These are phyloP conservation scores for Hemicentrotus pulcherrimus DNA, from an alignment of 35 echinoderm and acorn worm genomes.

Conservation along the genomic window DNA sequence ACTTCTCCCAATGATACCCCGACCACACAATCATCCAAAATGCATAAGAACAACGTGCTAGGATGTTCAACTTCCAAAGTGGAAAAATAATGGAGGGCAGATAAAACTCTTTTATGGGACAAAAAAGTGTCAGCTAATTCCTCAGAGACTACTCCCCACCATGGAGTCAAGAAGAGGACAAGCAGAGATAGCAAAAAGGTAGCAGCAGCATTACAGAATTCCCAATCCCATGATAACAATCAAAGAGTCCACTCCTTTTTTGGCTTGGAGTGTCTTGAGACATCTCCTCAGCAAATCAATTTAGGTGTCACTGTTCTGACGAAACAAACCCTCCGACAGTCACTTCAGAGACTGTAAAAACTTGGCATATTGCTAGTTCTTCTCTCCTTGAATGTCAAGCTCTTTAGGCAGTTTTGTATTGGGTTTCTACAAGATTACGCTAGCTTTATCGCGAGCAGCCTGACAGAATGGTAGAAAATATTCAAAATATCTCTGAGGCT, in stretches of 20 bases:
- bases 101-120: background rate
- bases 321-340: constrained; percentile 28
- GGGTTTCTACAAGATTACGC: constrained; percentile 1
- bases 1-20: background rate
- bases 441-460: background rate
- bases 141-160: background rate
- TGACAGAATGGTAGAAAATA: background rate
- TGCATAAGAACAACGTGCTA: background rate
- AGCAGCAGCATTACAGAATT: background rate
- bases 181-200: background rate
- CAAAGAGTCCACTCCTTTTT: background rate
- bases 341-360: constrained; percentile 20
- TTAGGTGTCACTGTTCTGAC: constrained; percentile 8
- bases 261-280: background rate
- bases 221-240: constrained; percentile 38
- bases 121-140: background rate
- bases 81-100: background rate
- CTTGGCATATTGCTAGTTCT: background rate
- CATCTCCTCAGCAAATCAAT: constrained; percentile 28
- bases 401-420: constrained; percentile 13
- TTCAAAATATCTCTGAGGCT: constrained; percentile 4
- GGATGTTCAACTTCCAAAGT: background rate
- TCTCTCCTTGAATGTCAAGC: constrained; percentile 10
- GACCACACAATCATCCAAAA: background rate
- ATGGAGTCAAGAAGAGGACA: background rate